phyloP scores from a whole-genome alignment of 64 coral and sea anemone genomes.

The Acropora tenuis region DNA sequence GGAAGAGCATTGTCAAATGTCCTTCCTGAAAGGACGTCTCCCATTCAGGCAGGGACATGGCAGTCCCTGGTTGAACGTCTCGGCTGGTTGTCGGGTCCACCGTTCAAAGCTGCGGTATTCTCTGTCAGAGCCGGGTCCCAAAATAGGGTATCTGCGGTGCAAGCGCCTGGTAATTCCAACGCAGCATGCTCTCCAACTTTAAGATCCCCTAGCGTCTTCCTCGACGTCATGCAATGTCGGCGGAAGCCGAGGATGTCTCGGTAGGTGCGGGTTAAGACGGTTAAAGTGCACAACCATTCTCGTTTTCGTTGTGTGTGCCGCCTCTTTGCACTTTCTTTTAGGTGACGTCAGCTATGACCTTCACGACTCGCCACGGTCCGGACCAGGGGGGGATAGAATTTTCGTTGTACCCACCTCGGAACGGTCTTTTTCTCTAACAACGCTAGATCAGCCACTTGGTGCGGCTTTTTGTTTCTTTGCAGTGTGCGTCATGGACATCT shows the following conservation, averaged over 20 bases:
- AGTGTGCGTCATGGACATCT: no score
- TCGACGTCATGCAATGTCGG: not conserved
- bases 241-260: not conserved
- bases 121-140: not conserved
- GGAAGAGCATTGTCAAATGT: no score
- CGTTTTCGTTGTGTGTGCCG: not conserved
- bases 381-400: constrained; percentile 15
- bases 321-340: constrained; percentile 10
- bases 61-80: not conserved
- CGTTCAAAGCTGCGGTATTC: not conserved
- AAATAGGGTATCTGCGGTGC: not conserved
- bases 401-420: constrained; percentile 22
- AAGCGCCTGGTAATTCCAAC: not conserved
- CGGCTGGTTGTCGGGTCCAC: not conserved
- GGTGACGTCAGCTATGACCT: constrained; percentile 50
- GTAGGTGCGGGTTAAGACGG: constrained; percentile 11
- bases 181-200: not conserved
- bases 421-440: constrained; percentile 33
- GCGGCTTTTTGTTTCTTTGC: not conserved
- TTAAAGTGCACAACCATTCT: constrained; percentile 31
- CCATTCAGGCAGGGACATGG: not conserved
- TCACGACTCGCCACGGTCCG: constrained; percentile 24
- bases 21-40: no score
- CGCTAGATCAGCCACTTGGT: constrained; percentile 31
- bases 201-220: not conserved